Percentiles rank a stretch among this genome's conserved stretches.
These are phyloP conservation scores for Prosopocoilus inquinatus DNA, from an alignment of 2,888 invertebrate genomes.

Conservation along the genomic window DNA sequence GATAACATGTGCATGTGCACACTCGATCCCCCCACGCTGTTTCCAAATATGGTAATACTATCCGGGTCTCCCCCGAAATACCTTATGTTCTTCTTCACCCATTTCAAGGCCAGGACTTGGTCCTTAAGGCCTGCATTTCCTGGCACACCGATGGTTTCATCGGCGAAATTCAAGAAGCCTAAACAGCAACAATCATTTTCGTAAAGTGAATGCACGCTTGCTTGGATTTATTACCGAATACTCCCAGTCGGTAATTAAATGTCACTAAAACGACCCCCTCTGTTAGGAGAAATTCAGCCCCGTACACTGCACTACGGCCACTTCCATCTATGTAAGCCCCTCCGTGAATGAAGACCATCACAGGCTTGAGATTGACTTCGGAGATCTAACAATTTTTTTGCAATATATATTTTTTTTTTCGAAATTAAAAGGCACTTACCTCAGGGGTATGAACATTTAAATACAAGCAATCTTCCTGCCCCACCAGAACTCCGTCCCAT, in stretches of 20 bases:
- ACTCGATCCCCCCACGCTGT: constrained; percentile 51
- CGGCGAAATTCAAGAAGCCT: constrained; percentile 49
- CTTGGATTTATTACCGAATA: constrained; percentile 33
- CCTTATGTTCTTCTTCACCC: constrained; percentile 49
- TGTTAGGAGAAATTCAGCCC: constrained; percentile 52
- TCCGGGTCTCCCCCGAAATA: constrained; percentile 50
- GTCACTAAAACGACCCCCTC: constrained; percentile 53
- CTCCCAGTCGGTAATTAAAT: constrained; percentile 53
- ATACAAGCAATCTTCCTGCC: constrained; percentile 51
- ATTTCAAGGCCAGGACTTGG: constrained; percentile 50
- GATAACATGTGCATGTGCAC: constrained; percentile 50
- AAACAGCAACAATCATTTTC: not conserved
- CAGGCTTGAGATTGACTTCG: constrained; percentile 1
- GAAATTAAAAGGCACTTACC: constrained; percentile 10
- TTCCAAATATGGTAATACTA: constrained; percentile 51
- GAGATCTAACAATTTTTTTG: constrained; percentile 1
- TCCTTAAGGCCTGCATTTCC: constrained; percentile 53
- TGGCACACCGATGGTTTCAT: constrained; percentile 46
- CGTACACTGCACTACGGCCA: constrained; percentile 40
- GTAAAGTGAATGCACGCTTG: not conserved
- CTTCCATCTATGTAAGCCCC: constrained; percentile 53
- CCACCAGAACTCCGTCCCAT: constrained; percentile 11
- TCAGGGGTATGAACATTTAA: constrained; percentile 44
- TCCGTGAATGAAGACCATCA: constrained; percentile 47
- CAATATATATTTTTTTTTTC: not conserved